phyloP scores from a whole-genome alignment of 2,888 invertebrate genomes.

The Drosophila siamana region DNA sequence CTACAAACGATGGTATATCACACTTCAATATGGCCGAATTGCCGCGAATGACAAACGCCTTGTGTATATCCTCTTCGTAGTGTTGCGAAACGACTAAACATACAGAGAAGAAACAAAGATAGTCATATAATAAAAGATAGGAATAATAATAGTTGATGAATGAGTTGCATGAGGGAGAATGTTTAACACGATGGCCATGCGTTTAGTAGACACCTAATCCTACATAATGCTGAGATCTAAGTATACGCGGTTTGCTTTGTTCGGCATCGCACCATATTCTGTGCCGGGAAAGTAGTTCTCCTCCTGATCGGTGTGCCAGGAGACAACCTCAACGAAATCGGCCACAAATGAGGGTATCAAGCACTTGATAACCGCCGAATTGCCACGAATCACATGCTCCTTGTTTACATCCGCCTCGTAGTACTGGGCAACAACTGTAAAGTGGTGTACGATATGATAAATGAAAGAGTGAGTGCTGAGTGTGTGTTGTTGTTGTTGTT shows the following conservation, averaged over 20 bases:
- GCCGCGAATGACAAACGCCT: constrained; percentile 95
- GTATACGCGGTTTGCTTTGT: not conserved
- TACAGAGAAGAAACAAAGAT: constrained; percentile 38
- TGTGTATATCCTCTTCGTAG: constrained; percentile 96
- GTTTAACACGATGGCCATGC: constrained; percentile 56
- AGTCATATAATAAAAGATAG: constrained; percentile 28
- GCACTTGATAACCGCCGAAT: constrained; percentile 94
- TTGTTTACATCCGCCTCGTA: constrained; percentile 96
- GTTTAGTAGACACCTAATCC: constrained; percentile 66
- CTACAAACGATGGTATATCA: constrained; percentile 96
- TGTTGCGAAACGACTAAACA: constrained; percentile 93
- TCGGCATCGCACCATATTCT: constrained; percentile 84
- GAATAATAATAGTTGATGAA: constrained; percentile 21
- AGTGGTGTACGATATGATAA: constrained; percentile 19
- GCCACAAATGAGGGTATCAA: constrained; percentile 96
- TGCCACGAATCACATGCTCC: constrained; percentile 95
- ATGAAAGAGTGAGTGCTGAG: constrained; percentile 11
- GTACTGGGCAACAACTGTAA: constrained; percentile 93
- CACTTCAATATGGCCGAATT: constrained; percentile 95
- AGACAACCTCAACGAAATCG: constrained; percentile 94
- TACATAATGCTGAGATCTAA: constrained; percentile 26
- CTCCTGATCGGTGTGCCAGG: constrained; percentile 92
- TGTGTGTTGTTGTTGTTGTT: constrained; percentile 17
- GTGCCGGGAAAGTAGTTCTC: constrained; percentile 85
- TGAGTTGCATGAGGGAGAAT: constrained; percentile 17